A percentile compares a stretch with the other conserved stretches of the same genome.
Conservation (phyloP, 2,888 invertebrate species). For the Lycocerus yunnanus region DNA sequence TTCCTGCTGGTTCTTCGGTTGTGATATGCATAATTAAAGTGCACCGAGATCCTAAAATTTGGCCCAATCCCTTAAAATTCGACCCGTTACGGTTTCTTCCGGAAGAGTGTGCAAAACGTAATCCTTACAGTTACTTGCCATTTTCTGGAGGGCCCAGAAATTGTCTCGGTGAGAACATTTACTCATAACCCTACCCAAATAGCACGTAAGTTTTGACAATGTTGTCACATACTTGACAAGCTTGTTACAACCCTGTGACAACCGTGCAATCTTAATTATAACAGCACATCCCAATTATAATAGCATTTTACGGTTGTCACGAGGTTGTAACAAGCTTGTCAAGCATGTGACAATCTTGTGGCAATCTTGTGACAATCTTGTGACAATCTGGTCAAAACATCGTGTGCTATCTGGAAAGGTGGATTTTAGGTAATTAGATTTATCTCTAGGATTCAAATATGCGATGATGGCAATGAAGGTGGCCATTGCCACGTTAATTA, state of each 20-base stretch:
- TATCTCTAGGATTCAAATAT: background rate
- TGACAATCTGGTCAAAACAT: too few relatives aligned
- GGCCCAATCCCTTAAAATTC: conserved; percentile 5
- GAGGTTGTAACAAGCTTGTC: too few relatives aligned
- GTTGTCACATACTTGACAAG: too few relatives aligned
- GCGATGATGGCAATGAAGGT: conserved; percentile 1
- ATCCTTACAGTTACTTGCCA: conserved; percentile 4
- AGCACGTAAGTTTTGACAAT: too few relatives aligned
- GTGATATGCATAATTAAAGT: background rate
- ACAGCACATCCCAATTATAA: too few relatives aligned
- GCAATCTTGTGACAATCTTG: too few relatives aligned
- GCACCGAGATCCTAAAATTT: background rate
- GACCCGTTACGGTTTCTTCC: conserved; percentile 15
- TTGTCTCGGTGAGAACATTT: background rate
- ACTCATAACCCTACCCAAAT: too few relatives aligned
- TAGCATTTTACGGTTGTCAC: too few relatives aligned
- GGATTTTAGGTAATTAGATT: background rate
- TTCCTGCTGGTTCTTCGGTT: background rate
- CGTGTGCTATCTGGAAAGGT: too few relatives aligned
- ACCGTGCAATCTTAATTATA: too few relatives aligned
- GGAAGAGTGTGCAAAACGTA: conserved; percentile 4
- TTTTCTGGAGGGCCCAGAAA: background rate
- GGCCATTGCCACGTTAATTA: background rate
- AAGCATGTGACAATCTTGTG: too few relatives aligned
- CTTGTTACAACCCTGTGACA: too few relatives aligned